phyloP scores from a whole-genome alignment of 2,888 invertebrate genomes.

The Drosophila silvestris region DNA sequence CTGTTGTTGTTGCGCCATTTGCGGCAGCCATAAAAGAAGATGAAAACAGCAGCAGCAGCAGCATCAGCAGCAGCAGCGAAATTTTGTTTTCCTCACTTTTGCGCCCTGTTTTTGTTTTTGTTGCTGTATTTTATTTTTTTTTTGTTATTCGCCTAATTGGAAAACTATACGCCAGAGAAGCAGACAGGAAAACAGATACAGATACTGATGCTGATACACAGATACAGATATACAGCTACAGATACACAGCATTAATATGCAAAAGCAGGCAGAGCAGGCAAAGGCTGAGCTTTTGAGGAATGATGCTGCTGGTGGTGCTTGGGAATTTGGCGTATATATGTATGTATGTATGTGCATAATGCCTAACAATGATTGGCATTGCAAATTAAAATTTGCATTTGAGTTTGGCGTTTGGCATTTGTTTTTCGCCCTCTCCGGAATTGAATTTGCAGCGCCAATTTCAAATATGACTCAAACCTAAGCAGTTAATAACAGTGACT shows the following conservation, averaged over 20 bases:
- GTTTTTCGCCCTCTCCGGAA: not conserved
- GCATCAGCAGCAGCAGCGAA: not conserved
- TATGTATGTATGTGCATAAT: not conserved
- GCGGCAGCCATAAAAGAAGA: slow-evolving; percentile 60
- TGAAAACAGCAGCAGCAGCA: slow-evolving; percentile 42
- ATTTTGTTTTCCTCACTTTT: slow-evolving; percentile 8
- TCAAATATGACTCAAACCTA: slow-evolving; percentile 2
- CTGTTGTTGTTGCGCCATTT: slow-evolving; percentile 48
- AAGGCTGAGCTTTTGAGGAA: slow-evolving; percentile 2
- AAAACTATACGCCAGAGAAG: slow-evolving; percentile 67
- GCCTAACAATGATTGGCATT: slow-evolving; percentile 41
- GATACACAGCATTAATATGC: slow-evolving; percentile 44
- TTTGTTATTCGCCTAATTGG: slow-evolving; percentile 61
- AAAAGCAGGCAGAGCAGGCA: slow-evolving; percentile 4
- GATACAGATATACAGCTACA: slow-evolving; percentile 13
- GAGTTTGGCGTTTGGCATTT: slow-evolving; percentile 4
- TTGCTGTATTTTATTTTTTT: slow-evolving; percentile 25
- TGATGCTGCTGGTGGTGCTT: not conserved
- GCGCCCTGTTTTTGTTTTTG: slow-evolving; percentile 17
- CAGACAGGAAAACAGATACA: slow-evolving; percentile 18
- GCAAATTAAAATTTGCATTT: slow-evolving; percentile 36
- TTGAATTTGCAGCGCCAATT: slow-evolving; percentile 25
- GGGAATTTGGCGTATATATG: slow-evolving; percentile 3
- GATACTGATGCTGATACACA: slow-evolving; percentile 13
- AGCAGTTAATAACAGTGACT: not conserved